These are phyloP conservation scores for Sardinella longiceps DNA, from an alignment of 2,797 vertebrate genomes.

Conservation along the genomic window DNA sequence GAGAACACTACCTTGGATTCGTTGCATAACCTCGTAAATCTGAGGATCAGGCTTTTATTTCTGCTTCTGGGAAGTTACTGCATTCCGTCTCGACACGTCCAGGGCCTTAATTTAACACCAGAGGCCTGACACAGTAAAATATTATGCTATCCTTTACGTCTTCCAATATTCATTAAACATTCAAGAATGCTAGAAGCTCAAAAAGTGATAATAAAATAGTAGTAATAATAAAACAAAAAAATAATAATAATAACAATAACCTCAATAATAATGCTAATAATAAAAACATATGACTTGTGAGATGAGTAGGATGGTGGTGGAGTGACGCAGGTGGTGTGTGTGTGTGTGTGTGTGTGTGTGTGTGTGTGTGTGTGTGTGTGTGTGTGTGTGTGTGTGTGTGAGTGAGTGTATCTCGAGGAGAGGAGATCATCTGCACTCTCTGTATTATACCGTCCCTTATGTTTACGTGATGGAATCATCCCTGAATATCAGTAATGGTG, in stretches of 20 bases:
- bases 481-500: conserved; percentile 53
- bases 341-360: no score
- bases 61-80: conserved; percentile 14
- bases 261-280: no score
- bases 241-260: conserved; percentile 36
- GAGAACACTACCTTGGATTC: background rate
- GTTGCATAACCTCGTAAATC: conserved; percentile 13
- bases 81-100: conserved; percentile 19
- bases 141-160: conserved; percentile 30
- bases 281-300: background rate
- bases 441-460: background rate
- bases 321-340: background rate
- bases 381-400: no score
- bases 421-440: background rate
- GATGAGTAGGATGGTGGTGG: background rate
- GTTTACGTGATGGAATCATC: conserved; percentile 52
- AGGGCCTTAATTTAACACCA: conserved; percentile 48
- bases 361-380: no score
- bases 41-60: conserved; percentile 31
- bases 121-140: conserved; percentile 41
- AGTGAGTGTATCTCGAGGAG: no score
- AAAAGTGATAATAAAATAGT: background rate
- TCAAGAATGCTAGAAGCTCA: conserved; percentile 36
- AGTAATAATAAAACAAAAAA: no score
- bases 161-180: conserved; percentile 39